Evolutionary conservation across 2,113 vertebrate genomes (phyloP), one percentile per base, ranked within the genome.

Genomic region (Meriones unguiculatus): DNA sequence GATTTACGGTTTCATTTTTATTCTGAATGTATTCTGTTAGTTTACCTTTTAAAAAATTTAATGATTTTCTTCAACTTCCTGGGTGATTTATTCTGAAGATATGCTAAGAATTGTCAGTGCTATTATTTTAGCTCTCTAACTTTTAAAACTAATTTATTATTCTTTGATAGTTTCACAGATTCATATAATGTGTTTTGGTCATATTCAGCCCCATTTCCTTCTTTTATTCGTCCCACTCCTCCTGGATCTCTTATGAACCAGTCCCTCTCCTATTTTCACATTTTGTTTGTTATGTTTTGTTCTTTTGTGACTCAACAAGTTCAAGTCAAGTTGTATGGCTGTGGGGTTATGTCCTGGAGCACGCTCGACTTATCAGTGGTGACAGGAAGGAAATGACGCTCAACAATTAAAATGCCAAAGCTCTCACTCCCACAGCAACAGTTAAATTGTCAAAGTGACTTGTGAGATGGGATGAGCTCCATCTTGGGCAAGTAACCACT

Each of bases 31-130:
- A 91, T 54, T 5, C 59, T 87, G 20, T 46, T 30, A 72, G 7
- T 69, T 91, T 62, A 73, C 9, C 75, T 93, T 91, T 52, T 15
- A 7, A 76, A 64, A 54, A 90, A 52, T 52, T 69, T 86, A 76
- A 18, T 30, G 14, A 41, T 62, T 95, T n/a, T 87, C 32, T 35
- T 15, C 30, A 80, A 11, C 54, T 95, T 90, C 32, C 14, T 46
- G 50, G 5, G 35, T 90, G 24, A 76, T 96, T 90, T 89, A 30
- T 38, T 91, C 82, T 65, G 84, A 90, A 93, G 59, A 14, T 2
- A n/a, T 4, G 2, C 17, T 73, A 41, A 77, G 24, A 72, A 93
- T 59, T 89, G 20, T 73, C 8, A 84, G 75, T 57, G 3, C 64
- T 80, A 59, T 30, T 80, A 69, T 9, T 38, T 90, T 57, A 41